Base-by-base conservation (phyloP, 2,113 vertebrate genomes). In the Cinclus mexicanus region DNA sequence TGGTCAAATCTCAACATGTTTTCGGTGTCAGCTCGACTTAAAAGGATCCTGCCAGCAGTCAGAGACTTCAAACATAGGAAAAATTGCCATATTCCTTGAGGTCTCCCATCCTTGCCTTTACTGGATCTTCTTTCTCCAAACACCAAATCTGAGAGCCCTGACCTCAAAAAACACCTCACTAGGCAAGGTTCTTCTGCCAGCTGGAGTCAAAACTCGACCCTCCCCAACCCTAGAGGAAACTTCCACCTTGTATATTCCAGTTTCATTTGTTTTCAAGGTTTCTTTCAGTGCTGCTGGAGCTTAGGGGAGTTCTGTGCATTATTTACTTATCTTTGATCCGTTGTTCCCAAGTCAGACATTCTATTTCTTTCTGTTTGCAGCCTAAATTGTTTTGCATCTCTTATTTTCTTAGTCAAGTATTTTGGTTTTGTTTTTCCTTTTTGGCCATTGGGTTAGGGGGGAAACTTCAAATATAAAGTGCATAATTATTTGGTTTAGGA, bases 1-100 rank as follows among this genome's bases (percentile, higher is more conserved):
- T 97, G 94, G 95, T 97, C 96, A 94, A 79, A 97, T 97, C 96
- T 85, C 84, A 97, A 96, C 96, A 96, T 42, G 96, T 97, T 96
- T 87, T 78, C 67, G 14, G 41, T 97, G 93, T 90, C 92, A 97
- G 82, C 91, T 91, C 37, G 18, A 67, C 94, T 92, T 95, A 41
- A 88, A 94, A 93, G 91, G 76, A 84, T 74, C 50, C 47, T 96
- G 94, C 82, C 95, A 91, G 56, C 93, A 88, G 46, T 92, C 53
- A 93, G 81, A 87, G 80, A 95, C 91, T 96, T 96, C 93, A 94
- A 94, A 95, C 85, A 82, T 0, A 74, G 84, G 91, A 93, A 92
- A 78, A 95, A 74, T 18, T 94, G 92, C 92, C 92, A 96, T 94
- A 87, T 95, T 95, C 91, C 92, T 94, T 87, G 79, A 89, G 93